Conservation (phyloP, 2,888 invertebrate species). For the Deilephila elpenor region DNA sequence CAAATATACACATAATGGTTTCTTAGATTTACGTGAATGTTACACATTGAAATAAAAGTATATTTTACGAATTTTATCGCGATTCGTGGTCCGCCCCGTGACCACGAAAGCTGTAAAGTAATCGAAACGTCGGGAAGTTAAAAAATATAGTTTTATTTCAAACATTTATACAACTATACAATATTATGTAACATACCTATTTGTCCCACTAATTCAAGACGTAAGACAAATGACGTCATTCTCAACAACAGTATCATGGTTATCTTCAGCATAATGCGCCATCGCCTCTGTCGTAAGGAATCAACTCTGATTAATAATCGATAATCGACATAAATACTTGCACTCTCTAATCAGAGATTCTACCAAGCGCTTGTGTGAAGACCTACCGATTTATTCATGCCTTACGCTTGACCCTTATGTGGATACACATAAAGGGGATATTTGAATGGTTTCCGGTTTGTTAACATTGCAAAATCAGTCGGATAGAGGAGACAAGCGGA, state of each 20-base stretch:
- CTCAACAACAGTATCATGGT: background rate
- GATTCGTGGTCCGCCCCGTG: no score
- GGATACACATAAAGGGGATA: slow-evolving; percentile 33
- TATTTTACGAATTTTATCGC: no score
- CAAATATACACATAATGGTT: no score
- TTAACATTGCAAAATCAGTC: slow-evolving; percentile 55
- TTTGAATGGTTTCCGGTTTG: slow-evolving; percentile 36
- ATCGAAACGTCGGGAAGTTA: no score
- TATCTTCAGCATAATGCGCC: slow-evolving; percentile 44
- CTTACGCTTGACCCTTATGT: slow-evolving; percentile 35
- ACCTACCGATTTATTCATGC: slow-evolving; percentile 46
- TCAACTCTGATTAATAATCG: slow-evolving; percentile 61
- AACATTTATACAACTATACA: background rate
- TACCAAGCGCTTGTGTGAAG: slow-evolving; percentile 54
- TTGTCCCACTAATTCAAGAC: background rate
- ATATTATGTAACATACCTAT: background rate
- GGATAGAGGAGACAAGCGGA: slow-evolving; percentile 61
- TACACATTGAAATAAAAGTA: no score
- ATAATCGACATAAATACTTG: slow-evolving; percentile 58
- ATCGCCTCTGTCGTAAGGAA: slow-evolving; percentile 62
- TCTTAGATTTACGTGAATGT: no score
- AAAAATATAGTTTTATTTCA: no score
- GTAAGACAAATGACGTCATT: background rate
- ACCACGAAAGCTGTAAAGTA: no score
- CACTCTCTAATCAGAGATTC: slow-evolving; percentile 65